phyloP scores from a whole-genome alignment of 2,888 invertebrate genomes.

The Sericinus montela region DNA sequence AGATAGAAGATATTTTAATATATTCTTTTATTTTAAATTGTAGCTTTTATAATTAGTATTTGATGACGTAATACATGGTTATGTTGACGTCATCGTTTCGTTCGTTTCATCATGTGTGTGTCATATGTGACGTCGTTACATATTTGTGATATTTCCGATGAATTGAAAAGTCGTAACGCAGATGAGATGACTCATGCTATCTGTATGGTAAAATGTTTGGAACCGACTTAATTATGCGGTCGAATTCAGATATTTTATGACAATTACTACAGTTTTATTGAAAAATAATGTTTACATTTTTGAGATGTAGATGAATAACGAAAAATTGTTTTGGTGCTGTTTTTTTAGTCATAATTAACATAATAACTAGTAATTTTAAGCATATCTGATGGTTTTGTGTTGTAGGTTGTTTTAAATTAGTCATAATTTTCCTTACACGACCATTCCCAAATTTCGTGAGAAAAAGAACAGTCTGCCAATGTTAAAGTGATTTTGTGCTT shows the following conservation, averaged over 20 bases:
- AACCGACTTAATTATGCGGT: slow-evolving; percentile 7
- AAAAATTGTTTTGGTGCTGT: too few species aligned
- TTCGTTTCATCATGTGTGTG: background rate
- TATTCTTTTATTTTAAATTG: too few species aligned
- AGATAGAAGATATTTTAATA: too few species aligned
- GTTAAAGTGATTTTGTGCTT: too few species aligned
- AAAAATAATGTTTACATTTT: background rate
- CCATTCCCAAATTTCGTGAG: too few species aligned
- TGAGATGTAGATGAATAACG: too few species aligned
- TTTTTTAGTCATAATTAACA: too few species aligned
- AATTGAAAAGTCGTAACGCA: slow-evolving; percentile 4
- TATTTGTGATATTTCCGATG: slow-evolving; percentile 7
- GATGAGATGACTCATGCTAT: slow-evolving; percentile 14
- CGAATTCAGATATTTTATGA: background rate
- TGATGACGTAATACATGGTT: background rate
- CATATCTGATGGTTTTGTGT: too few species aligned
- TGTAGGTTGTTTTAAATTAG: too few species aligned
- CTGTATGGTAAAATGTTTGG: background rate
- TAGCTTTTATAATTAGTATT: background rate
- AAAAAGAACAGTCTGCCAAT: too few species aligned
- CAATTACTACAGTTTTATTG: background rate
- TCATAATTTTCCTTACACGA: too few species aligned
- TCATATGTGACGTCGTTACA: background rate
- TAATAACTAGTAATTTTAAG: too few species aligned
- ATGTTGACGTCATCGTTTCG: background rate